Conservation (phyloP, 2,113 vertebrate species). For the Bos javanicus region DNA sequence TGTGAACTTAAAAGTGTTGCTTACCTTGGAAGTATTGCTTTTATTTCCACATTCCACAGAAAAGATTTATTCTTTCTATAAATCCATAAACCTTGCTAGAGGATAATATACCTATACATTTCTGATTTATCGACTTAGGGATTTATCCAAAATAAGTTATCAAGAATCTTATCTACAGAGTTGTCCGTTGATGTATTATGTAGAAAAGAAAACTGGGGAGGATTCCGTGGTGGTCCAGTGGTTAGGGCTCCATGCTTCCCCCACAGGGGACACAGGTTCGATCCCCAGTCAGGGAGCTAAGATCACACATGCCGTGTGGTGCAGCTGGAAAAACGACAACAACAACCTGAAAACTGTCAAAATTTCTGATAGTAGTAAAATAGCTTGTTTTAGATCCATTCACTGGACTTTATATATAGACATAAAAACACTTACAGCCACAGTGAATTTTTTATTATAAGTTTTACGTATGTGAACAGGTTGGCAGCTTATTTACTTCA, state of each 20-base stretch:
- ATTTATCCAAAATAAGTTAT: slow-evolving; percentile 1
- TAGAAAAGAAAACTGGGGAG: neutral
- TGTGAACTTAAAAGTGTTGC: slow-evolving; percentile 26
- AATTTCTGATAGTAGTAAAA: slow-evolving; percentile 25
- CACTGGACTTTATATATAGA: neutral
- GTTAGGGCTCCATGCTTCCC: neutral
- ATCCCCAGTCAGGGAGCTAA: neutral
- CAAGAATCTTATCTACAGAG: neutral
- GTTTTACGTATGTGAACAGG: neutral
- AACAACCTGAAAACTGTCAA: neutral
- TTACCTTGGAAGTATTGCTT: slow-evolving; percentile 21
- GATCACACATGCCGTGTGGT: neutral
- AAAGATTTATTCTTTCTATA: slow-evolving; percentile 16
- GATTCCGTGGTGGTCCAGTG: neutral
- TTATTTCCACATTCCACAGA: neutral
- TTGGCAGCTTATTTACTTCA: neutral
- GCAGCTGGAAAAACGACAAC: neutral
- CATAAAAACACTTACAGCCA: neutral
- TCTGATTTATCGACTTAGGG: neutral
- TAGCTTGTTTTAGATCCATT: neutral
- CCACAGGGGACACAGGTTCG: neutral
- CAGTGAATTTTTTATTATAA: neutral
- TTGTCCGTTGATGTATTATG: neutral
- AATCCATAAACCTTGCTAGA: neutral
- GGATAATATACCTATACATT: neutral